These are phyloP conservation scores for Mechanitis mazaeus DNA, from an alignment of 2,888 invertebrate genomes.

Conservation along the genomic window DNA sequence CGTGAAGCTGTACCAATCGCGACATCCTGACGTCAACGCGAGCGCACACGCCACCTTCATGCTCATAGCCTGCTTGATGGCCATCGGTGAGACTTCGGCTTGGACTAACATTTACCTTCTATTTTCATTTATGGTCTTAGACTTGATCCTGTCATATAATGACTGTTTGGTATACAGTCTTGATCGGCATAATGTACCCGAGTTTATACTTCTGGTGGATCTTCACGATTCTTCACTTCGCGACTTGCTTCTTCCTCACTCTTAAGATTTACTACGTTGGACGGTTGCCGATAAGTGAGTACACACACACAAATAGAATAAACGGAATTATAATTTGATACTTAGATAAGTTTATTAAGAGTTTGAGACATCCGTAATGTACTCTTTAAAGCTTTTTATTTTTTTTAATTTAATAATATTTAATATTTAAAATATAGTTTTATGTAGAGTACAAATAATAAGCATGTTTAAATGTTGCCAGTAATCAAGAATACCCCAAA, in stretches of 20 bases:
- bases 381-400: no score
- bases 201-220: constrained; percentile 81
- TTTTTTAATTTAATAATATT: no score
- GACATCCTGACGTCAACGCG: constrained; percentile 93
- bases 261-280: constrained; percentile 87
- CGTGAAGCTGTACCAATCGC: constrained; percentile 90
- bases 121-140: no score
- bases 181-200: constrained; percentile 81
- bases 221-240: constrained; percentile 83
- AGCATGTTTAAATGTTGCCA: no score
- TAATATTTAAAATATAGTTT: no score
- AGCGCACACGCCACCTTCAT: constrained; percentile 87
- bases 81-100: constrained; percentile 68
- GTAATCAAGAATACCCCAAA: no score
- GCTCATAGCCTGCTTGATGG: constrained; percentile 85
- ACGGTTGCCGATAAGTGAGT: constrained; percentile 80
- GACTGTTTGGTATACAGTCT: constrained; percentile 48
- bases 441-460: no score
- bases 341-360: no score
- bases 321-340: neutral
- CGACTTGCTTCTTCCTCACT: constrained; percentile 80
- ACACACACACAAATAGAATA: neutral
- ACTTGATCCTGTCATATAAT: neutral
- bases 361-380: no score
- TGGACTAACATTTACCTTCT: no score